A percentile compares a stretch with the other conserved stretches of the same genome.
These are phyloP conservation scores for Lasioglossum baleicum DNA, from an alignment of 1,140 invertebrate genomes.

Conservation along the genomic window DNA sequence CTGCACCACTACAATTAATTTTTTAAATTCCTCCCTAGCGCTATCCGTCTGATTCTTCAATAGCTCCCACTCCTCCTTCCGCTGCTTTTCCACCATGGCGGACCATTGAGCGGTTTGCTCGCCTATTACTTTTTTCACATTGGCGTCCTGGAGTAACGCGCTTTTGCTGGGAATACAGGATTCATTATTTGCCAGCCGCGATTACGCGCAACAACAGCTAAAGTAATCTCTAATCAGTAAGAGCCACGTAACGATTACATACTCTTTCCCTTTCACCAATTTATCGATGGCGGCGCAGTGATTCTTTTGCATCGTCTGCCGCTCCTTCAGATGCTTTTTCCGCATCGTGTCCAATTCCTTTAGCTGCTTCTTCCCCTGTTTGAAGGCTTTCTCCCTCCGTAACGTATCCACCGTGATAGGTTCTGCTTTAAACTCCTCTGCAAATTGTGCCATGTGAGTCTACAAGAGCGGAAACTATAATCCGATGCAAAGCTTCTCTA, in stretches of 20 bases:
- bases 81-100: constrained; percentile 92
- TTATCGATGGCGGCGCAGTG: constrained; percentile 96
- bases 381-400: constrained; percentile 95
- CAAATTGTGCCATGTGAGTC: not conserved
- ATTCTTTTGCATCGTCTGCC: constrained; percentile 93
- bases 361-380: constrained; percentile 95
- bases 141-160: constrained; percentile 88
- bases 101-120: constrained; percentile 97
- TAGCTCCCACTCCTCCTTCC: constrained; percentile 94
- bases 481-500: too few relatives aligned
- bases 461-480: not conserved
- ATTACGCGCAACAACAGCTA: not conserved
- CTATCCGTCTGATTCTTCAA: constrained; percentile 90
- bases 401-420: constrained; percentile 94
- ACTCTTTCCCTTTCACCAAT: constrained; percentile 88
- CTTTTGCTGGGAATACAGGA: constrained; percentile 83
- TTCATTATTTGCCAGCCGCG: not conserved
- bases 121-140: constrained; percentile 89
- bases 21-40: constrained; percentile 92
- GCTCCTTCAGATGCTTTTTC: constrained; percentile 96
- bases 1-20: constrained; percentile 93
- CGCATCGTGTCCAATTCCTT: constrained; percentile 95
- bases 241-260: too few relatives aligned
- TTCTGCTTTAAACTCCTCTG: constrained; percentile 87
- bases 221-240: not conserved